Evolutionary conservation across 2,113 vertebrate species (phyloP), one percentile per base, ranked within the genome.

Genomic region (Casuarius casuarius): DNA sequence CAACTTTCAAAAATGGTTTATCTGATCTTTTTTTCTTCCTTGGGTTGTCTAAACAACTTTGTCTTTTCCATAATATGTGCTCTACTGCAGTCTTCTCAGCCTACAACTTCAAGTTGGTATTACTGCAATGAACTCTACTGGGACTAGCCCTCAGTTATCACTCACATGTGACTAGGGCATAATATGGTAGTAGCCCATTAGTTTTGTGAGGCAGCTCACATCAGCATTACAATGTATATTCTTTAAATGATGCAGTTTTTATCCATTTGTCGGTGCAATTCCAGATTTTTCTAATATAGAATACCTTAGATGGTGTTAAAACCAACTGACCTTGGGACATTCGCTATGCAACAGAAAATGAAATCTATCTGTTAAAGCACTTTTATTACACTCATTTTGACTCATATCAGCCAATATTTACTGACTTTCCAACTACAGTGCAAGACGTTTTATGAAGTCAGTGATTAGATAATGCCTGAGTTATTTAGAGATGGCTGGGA

Each of bases 321-420:
- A 67, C 16, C 25, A 21, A 7, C 26, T 93, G 73, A 82, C 10
- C 72, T 61, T 61, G 2, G 1, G 56, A 56, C 38, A 90, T 71
- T 28, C 28, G 26, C 18, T 81, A 49, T 51, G n/a, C 56, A 84
- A 84, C 21, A 20, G 58, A 88, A 79, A 75, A 77, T 25, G 0
- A 70, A 40, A 63, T 59, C 59, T 12, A 77, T 71, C 49, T 92
- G 49, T 73, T 73, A 86, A 62, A 40, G 54, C 33, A 63, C 13
- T 80, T 35, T 85, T 67, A 48, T 63, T 74, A 49, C 20, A 18
- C 61, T 89, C 21, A 40, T 75, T 96, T 96, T 87, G 78, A 94
- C 25, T 35, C 8, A 0, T 16, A 91, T 76, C 66, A 87, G 74
- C 38, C 48, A 79, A 84, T n/a, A 44, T 25, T 82, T 22, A 42